Percentiles rank a stretch among this genome's conserved stretches.
Conservation (phyloP, 2,888 invertebrate genomes). For the Eurytoma californica region DNA sequence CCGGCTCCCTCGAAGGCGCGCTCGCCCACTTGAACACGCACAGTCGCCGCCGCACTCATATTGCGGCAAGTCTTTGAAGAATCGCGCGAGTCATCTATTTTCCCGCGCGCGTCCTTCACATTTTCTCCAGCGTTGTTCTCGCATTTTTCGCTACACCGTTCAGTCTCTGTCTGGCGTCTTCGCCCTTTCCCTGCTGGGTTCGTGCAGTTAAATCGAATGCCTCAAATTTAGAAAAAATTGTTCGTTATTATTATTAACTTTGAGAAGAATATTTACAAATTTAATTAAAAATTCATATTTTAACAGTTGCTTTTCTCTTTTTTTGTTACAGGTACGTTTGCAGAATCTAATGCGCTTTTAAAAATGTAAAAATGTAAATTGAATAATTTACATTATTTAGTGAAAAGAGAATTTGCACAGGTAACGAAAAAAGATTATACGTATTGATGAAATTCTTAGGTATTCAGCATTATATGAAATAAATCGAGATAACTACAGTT, state of each 20-base stretch:
- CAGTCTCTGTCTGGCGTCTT: constrained; percentile 4
- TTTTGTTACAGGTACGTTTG: constrained; percentile 34
- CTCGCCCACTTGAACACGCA: constrained; percentile 32
- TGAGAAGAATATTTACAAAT: too few relatives aligned
- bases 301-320: neutral
- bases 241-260: neutral
- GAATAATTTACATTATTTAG: too few relatives aligned
- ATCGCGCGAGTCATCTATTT: constrained; percentile 38
- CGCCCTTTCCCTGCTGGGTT: neutral
- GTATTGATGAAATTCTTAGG: too few relatives aligned
- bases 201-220: neutral
- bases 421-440: too few relatives aligned
- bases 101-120: neutral
- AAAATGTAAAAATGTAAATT: too few relatives aligned
- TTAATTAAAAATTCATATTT: neutral
- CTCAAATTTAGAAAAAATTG: neutral
- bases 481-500: too few relatives aligned
- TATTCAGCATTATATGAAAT: too few relatives aligned
- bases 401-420: too few relatives aligned
- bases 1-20: neutral
- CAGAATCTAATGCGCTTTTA: neutral
- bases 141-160: constrained; percentile 3
- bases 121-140: constrained; percentile 1
- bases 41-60: constrained; percentile 11
- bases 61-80: constrained; percentile 11